Evolutionary conservation across 2,797 vertebrate genomes (phyloP).

Genomic region (Sebastes cheni): DNA sequence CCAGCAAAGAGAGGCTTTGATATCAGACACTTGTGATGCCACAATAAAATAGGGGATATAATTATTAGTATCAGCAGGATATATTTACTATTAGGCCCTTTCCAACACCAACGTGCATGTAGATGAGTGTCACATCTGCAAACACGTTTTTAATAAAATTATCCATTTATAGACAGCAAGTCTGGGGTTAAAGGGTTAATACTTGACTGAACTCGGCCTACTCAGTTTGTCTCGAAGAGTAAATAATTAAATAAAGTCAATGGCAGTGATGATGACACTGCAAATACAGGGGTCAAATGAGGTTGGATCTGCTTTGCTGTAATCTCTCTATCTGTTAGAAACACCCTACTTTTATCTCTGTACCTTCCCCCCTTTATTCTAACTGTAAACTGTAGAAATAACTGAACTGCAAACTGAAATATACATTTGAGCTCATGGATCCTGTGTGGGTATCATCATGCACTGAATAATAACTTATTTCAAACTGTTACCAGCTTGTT

Average conservation of each 20-base stretch:
- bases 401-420: background rate
- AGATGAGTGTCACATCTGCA: background rate
- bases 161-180: background rate
- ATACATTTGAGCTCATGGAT: background rate
- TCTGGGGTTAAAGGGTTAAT: background rate
- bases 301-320: background rate
- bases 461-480: background rate
- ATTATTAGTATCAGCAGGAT: background rate
- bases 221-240: background rate
- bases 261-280: background rate
- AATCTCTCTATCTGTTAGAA: background rate
- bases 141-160: background rate
- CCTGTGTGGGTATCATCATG: background rate
- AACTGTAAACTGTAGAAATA: background rate
- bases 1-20: background rate
- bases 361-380: background rate
- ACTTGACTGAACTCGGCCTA: background rate
- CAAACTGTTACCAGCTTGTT: background rate
- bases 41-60: too few relatives aligned
- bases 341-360: too few relatives aligned
- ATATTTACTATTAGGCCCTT: background rate
- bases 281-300: background rate
- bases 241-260: too few relatives aligned
- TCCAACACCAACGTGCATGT: background rate
- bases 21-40: too few relatives aligned